Evolutionary conservation across 2,888 invertebrate genomes (phyloP).

Genomic region (Epicampocera succincta): DNA sequence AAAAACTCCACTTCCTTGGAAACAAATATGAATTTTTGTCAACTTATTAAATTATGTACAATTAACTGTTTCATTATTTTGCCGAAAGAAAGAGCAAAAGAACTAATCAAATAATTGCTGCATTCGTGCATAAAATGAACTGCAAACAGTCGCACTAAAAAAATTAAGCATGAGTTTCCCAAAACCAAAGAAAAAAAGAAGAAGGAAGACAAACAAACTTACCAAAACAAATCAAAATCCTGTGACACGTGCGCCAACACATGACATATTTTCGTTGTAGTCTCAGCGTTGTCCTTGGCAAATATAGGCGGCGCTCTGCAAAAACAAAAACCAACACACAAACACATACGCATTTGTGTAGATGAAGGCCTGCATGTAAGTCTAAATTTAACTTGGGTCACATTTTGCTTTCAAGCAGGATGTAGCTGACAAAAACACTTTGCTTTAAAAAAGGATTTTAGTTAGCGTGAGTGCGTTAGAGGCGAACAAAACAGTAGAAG

Average conservation of each 20-base stretch:
- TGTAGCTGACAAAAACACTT: slow-evolving; percentile 65
- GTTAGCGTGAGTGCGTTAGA: slow-evolving; percentile 33
- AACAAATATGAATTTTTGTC: too few species aligned
- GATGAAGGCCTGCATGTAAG: background rate
- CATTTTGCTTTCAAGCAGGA: slow-evolving; percentile 37
- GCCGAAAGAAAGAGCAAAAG: slow-evolving; percentile 37
- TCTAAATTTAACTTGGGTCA: slow-evolving; percentile 19
- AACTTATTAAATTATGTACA: too few species aligned
- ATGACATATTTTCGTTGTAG: slow-evolving; percentile 55
- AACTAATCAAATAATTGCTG: slow-evolving; percentile 65
- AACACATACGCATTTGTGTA: background rate
- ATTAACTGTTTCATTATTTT: background rate
- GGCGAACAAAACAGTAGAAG: background rate
- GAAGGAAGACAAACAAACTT: background rate
- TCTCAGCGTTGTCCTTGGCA: background rate
- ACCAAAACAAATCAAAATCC: slow-evolving; percentile 43
- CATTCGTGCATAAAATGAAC: slow-evolving; percentile 55
- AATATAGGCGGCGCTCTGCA: too few species aligned
- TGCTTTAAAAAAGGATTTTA: slow-evolving; percentile 27
- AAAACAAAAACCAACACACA: background rate
- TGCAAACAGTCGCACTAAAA: slow-evolving; percentile 24
- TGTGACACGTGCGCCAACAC: slow-evolving; percentile 68
- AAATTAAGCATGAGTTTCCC: slow-evolving; percentile 35
- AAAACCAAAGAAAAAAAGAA: too few species aligned
- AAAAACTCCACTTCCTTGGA: too few species aligned